Evolutionary conservation across 1,140 invertebrate species (phyloP).

Genomic region (Achatina immaculata): DNA sequence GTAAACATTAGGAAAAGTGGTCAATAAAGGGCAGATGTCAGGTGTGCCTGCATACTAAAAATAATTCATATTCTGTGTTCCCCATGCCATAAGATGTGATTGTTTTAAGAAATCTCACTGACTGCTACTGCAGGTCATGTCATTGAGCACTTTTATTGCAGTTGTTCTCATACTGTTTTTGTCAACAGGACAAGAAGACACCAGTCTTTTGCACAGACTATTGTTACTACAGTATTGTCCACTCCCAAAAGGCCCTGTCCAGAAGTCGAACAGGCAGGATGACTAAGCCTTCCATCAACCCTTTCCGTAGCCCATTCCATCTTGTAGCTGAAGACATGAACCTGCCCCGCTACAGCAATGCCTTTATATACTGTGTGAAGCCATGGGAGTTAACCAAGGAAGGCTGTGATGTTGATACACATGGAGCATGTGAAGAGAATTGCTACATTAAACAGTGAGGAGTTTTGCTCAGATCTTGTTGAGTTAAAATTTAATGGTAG

Average conservation of each 20-base stretch:
- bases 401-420: not conserved
- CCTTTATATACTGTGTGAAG: slow-evolving; percentile 2
- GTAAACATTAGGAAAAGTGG: too few species aligned
- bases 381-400: not conserved
- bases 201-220: slow-evolving; percentile 28
- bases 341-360: slow-evolving; percentile 25
- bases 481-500: too few species aligned
- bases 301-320: slow-evolving; percentile 25
- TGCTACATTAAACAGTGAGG: too few species aligned
- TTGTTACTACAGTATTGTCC: slow-evolving; percentile 1
- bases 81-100: too few species aligned
- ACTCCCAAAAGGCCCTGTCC: not conserved
- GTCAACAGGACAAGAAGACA: not conserved
- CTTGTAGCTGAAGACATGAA: not conserved
- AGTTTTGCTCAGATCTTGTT: too few species aligned
- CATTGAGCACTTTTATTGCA: too few species aligned
- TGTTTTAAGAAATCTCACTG: too few species aligned
- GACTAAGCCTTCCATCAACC: not conserved
- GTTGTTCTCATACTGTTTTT: too few species aligned
- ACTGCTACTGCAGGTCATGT: too few species aligned
- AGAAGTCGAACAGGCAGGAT: not conserved
- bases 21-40: too few species aligned
- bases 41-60: too few species aligned
- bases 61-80: too few species aligned
- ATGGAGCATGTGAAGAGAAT: not conserved